Percentiles rank a stretch among this genome's conserved stretches.
These are phyloP conservation scores for Myoxocephalus aenaeus DNA, from an alignment of 2,797 vertebrate species.

Conservation along the genomic window DNA sequence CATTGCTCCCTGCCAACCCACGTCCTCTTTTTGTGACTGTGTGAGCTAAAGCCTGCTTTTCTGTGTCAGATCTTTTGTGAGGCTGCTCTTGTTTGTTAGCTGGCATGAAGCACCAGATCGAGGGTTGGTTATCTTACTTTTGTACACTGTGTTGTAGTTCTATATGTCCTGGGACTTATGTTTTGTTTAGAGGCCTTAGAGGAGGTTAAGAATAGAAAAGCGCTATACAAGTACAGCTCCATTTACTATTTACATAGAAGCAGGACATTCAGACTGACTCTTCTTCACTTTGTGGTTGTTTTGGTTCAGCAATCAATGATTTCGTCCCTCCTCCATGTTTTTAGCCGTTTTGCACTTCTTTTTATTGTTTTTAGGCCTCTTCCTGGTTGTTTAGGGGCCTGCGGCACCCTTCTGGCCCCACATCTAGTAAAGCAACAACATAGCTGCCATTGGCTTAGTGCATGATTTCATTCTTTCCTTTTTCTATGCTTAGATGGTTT, in stretches of 20 bases:
- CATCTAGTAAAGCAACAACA: background rate
- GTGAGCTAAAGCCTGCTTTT: constrained; percentile 40
- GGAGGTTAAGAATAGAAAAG: too few species aligned
- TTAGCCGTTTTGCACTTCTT: background rate
- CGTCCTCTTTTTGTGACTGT: constrained; percentile 37
- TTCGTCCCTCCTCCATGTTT: background rate
- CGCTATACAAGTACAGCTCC: too few species aligned
- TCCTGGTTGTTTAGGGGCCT: background rate
- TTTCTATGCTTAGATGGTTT: background rate
- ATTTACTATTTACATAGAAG: background rate
- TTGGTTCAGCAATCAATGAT: background rate
- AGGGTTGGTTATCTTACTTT: constrained; percentile 10
- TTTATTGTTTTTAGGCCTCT: background rate
- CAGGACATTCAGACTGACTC: background rate
- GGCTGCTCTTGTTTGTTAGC: constrained; percentile 27
- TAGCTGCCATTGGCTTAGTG: background rate
- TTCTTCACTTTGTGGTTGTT: background rate
- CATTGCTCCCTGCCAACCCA: constrained; percentile 25
- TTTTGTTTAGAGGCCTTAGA: too few species aligned
- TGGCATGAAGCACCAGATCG: background rate
- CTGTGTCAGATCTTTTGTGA: constrained; percentile 20
- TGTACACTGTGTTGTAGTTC: background rate
- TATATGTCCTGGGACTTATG: constrained; percentile 6
- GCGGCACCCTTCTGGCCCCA: background rate
- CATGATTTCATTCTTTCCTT: background rate